These are phyloP conservation scores for Rhinatrema bivittatum DNA, from an alignment of 2,797 vertebrate species.

Conservation along the genomic window DNA sequence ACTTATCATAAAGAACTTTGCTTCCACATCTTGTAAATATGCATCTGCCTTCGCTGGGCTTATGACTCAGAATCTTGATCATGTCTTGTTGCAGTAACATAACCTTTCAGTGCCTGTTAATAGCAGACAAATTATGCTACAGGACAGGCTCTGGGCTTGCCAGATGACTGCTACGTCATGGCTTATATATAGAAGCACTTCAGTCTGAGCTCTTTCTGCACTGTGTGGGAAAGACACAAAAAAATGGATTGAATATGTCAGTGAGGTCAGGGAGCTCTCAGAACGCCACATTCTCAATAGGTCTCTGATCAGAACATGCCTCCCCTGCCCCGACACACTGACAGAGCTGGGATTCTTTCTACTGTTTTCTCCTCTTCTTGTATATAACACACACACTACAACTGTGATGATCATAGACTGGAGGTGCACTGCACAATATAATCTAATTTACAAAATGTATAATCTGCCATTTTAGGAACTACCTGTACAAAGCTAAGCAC, in stretches of 20 bases:
- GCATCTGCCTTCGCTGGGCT: slow-evolving; percentile 42
- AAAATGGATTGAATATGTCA: slow-evolving; percentile 29
- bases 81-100: slow-evolving; percentile 37
- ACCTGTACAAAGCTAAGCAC: no score
- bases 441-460: no score
- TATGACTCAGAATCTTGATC: slow-evolving; percentile 51
- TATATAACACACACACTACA: no score
- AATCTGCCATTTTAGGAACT: no score
- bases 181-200: slow-evolving; percentile 14
- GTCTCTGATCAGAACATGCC: neutral
- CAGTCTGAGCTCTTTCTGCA: slow-evolving; percentile 3
- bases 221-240: slow-evolving; percentile 46
- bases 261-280: slow-evolving; percentile 50
- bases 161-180: slow-evolving; percentile 18
- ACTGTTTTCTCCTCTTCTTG: no score
- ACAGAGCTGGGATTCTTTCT: no score
- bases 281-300: slow-evolving; percentile 19
- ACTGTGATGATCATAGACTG: no score
- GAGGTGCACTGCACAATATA: no score
- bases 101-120: slow-evolving; percentile 23
- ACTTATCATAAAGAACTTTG: no score
- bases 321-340: no score
- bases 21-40: slow-evolving; percentile 48
- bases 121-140: slow-evolving; percentile 28
- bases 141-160: slow-evolving; percentile 1